Conservation (phyloP, 1,140 invertebrate species). For the Brachionus rotundiformis region DNA sequence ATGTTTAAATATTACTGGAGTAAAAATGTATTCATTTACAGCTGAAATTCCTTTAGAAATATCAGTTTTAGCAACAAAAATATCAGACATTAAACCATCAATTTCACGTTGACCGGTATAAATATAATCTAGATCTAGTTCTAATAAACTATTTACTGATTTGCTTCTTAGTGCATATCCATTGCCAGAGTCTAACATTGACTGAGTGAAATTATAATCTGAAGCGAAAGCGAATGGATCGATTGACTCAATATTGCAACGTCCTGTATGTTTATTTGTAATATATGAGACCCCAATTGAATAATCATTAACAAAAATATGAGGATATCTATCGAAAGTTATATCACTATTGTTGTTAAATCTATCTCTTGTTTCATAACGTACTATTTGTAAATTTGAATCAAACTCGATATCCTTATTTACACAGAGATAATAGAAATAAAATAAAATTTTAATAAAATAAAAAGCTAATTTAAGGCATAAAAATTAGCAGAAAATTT, state of each 20-base stretch:
- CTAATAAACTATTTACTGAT: constrained; percentile 17
- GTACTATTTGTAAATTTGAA: neutral
- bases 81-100: neutral
- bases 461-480: too few relatives aligned
- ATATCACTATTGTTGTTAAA: neutral
- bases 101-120: constrained; percentile 9
- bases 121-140: constrained; percentile 27
- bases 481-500: too few relatives aligned
- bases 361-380: constrained; percentile 29
- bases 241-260: constrained; percentile 4
- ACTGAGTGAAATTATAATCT: constrained; percentile 33
- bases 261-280: constrained; percentile 20
- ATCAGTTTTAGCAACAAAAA: constrained; percentile 5
- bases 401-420: constrained; percentile 16
- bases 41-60: neutral
- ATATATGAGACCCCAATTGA: constrained; percentile 39
- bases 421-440: neutral
- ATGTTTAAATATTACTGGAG: neutral
- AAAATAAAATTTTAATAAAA: too few relatives aligned
- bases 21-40: constrained; percentile 17
- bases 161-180: constrained; percentile 11
- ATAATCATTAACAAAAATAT: constrained; percentile 40
- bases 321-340: neutral
- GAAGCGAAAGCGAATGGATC: constrained; percentile 13
- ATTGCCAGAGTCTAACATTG: neutral